Evolutionary conservation across 2,797 vertebrate species (phyloP).

Genomic region (Euphonia xanthogaster): DNA sequence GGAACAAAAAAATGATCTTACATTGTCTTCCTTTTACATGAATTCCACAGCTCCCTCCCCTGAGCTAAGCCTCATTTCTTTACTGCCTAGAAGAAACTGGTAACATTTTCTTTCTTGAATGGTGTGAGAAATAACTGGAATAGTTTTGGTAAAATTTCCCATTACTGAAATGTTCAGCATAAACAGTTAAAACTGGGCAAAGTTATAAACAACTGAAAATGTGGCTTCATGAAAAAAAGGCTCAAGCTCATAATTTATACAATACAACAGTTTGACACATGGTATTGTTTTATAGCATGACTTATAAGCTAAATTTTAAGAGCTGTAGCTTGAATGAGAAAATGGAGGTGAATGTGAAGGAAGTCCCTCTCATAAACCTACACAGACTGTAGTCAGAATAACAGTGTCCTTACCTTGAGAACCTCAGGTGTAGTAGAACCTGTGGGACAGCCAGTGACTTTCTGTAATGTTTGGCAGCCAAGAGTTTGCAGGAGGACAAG

Average conservation of each 20-base stretch:
- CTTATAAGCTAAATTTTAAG: neutral
- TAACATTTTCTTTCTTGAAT: neutral
- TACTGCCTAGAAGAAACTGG: neutral
- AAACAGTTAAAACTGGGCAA: neutral
- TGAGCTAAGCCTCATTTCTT: neutral
- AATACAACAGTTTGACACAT: neutral
- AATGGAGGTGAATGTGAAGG: neutral
- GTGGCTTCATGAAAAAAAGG: neutral
- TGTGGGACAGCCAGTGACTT: neutral
- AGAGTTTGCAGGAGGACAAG: neutral
- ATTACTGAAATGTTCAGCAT: neutral
- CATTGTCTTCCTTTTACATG: neutral
- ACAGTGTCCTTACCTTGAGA: neutral
- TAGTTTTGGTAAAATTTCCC: neutral
- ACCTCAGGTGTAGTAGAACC: neutral
- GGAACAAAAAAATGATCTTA: neutral
- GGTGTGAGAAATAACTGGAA: neutral
- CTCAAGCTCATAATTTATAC: neutral
- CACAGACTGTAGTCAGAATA: neutral
- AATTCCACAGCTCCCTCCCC: neutral
- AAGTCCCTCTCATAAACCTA: neutral
- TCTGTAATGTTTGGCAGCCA: neutral
- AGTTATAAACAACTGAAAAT: neutral
- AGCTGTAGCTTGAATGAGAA: neutral
- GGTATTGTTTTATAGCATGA: neutral